Evolutionary conservation across 2,888 invertebrate species (phyloP).

Genomic region (Spodoptera exigua): DNA sequence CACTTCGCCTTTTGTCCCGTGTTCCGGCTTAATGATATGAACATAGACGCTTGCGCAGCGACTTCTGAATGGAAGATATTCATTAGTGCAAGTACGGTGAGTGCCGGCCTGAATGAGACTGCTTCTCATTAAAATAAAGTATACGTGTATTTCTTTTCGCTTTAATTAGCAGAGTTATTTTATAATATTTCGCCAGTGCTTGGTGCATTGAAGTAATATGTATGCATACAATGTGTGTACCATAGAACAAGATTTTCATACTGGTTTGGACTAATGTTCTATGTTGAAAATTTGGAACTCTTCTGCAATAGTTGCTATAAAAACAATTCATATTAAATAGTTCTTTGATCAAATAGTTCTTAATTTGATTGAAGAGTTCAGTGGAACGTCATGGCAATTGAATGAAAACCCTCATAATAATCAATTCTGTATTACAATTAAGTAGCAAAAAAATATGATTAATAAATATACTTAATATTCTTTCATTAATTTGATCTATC

Average conservation of each 20-base stretch:
- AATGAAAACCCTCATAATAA: too few species aligned
- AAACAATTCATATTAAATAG: too few species aligned
- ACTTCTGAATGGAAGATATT: constrained; percentile 26
- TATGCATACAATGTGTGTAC: too few species aligned
- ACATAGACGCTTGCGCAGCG: constrained; percentile 26
- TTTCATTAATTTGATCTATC: not conserved
- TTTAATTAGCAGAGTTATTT: constrained; percentile 20
- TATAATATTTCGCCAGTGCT: not conserved
- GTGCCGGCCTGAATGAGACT: constrained; percentile 7
- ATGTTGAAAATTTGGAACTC: too few species aligned
- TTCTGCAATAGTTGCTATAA: too few species aligned
- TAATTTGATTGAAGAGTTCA: too few species aligned
- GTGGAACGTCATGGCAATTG: too few species aligned
- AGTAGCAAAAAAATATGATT: too few species aligned
- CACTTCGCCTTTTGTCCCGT: constrained; percentile 34
- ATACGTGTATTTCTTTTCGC: constrained; percentile 4
- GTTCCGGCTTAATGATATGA: constrained; percentile 39
- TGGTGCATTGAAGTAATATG: not conserved
- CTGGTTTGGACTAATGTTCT: too few species aligned
- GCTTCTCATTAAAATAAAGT: constrained; percentile 36
- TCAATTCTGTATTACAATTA: too few species aligned
- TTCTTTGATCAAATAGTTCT: too few species aligned
- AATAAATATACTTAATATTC: not conserved
- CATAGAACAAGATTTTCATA: too few species aligned
- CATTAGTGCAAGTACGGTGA: constrained; percentile 30